Percentiles rank a stretch among this genome's conserved stretches.
These are phyloP conservation scores for Spodoptera frugiperda DNA, from an alignment of 1,140 invertebrate genomes.

Conservation along the genomic window DNA sequence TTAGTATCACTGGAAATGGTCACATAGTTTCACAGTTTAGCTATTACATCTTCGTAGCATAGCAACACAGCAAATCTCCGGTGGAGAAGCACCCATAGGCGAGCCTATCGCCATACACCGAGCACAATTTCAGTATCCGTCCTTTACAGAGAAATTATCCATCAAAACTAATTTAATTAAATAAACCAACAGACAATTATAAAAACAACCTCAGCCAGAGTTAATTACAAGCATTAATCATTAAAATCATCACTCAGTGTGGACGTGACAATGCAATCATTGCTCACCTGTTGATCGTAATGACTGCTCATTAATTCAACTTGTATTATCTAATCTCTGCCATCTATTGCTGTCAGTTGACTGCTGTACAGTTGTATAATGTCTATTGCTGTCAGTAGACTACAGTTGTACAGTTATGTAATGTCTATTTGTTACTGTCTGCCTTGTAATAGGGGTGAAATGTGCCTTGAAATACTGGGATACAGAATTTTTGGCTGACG, in stretches of 20 bases:
- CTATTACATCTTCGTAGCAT: too few species aligned
- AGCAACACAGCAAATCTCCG: too few species aligned
- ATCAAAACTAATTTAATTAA: too few species aligned
- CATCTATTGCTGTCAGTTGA: background rate
- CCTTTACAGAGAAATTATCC: too few species aligned
- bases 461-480: too few species aligned
- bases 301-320: slow-evolving; percentile 6
- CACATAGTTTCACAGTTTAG: too few species aligned
- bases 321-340: slow-evolving; percentile 12
- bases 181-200: background rate
- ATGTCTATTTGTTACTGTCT: slow-evolving; percentile 1
- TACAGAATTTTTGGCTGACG: too few species aligned
- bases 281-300: slow-evolving; percentile 32
- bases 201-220: slow-evolving; percentile 3
- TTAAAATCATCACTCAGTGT: background rate
- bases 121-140: too few species aligned
- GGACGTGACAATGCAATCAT: slow-evolving; percentile 9
- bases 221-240: slow-evolving; percentile 28
- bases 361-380: background rate
- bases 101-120: too few species aligned
- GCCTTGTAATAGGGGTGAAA: too few species aligned
- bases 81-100: too few species aligned
- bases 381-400: background rate
- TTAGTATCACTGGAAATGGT: too few species aligned
- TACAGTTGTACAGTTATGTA: background rate